Percentiles rank a stretch among this genome's conserved stretches.
Evolutionary conservation across 2,113 vertebrate genomes (phyloP).

Genomic region (Corythornis madagascariensis): DNA sequence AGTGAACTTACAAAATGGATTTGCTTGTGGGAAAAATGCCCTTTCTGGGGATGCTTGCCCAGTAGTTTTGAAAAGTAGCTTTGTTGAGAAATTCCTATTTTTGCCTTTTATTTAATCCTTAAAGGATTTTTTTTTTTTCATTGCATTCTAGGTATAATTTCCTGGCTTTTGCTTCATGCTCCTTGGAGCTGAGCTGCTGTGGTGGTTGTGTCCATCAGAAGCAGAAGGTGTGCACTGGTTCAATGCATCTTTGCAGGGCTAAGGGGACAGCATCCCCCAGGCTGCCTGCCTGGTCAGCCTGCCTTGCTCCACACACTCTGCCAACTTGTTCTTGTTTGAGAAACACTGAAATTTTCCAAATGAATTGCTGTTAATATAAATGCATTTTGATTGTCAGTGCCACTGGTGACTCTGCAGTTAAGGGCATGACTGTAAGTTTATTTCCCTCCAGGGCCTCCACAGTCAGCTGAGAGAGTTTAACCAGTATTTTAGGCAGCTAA

Average conservation of each 20-base stretch:
- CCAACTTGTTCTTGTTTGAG: not conserved
- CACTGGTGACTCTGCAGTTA: not conserved
- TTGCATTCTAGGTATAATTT: not conserved
- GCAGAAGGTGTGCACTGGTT: not conserved
- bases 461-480: slow-evolving; percentile 18
- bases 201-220: not conserved
- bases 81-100: not conserved
- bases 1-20: not conserved
- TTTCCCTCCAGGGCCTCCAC: not conserved
- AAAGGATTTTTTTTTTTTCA: not conserved
- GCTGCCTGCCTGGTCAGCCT: not conserved
- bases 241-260: not conserved
- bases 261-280: not conserved
- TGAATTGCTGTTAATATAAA: not conserved
- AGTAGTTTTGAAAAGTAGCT: not conserved
- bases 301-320: not conserved
- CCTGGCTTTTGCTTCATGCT: not conserved
- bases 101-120: not conserved
- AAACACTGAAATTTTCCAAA: not conserved
- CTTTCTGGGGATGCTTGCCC: not conserved
- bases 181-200: not conserved
- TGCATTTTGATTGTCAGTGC: not conserved
- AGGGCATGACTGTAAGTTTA: not conserved
- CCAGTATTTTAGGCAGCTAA: slow-evolving; percentile 42
- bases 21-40: not conserved